These are phyloP conservation scores for Dicentrarchus labrax DNA, from an alignment of 2,113 vertebrate genomes.

Conservation along the genomic window DNA sequence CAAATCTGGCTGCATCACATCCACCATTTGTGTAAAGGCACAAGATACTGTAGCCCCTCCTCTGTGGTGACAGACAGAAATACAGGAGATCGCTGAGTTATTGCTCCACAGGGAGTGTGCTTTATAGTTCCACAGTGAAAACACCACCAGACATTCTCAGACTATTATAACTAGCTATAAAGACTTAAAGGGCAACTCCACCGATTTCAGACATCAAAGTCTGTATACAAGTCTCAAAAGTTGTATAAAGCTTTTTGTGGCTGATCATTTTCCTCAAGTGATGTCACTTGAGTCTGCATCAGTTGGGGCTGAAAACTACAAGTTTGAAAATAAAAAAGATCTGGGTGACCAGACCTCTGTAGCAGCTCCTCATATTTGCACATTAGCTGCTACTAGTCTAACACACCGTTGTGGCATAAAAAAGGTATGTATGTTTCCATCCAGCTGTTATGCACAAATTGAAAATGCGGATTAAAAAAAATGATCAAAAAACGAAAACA, in stretches of 20 bases:
- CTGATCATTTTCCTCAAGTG: not conserved
- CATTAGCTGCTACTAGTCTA: not conserved
- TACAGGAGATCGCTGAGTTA: conserved; percentile 66
- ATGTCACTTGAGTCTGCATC: not conserved
- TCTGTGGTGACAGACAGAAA: conserved; percentile 70
- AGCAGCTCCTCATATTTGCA: not conserved
- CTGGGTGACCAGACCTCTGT: not conserved
- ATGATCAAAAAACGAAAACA: not conserved
- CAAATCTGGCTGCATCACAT: conserved; percentile 64
- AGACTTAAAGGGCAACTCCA: conserved; percentile 4
- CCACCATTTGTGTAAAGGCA: conserved; percentile 78
- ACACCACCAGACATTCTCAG: conserved; percentile 43
- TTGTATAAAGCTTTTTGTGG: not conserved
- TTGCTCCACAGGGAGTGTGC: conserved; percentile 71
- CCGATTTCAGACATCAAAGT: not conserved
- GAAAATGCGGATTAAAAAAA: not conserved
- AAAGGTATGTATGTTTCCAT: not conserved
- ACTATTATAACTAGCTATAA: conserved; percentile 10
- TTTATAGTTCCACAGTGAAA: conserved; percentile 69
- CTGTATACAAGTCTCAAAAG: not conserved
- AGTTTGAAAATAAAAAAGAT: not conserved
- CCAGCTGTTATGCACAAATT: not conserved
- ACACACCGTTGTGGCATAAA: not conserved
- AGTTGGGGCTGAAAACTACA: not conserved
- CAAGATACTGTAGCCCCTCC: conserved; percentile 69